Evolutionary conservation across 2,888 invertebrate genomes (phyloP), one percentile per base, ranked within the genome.

Genomic region (Junonia oenone): DNA sequence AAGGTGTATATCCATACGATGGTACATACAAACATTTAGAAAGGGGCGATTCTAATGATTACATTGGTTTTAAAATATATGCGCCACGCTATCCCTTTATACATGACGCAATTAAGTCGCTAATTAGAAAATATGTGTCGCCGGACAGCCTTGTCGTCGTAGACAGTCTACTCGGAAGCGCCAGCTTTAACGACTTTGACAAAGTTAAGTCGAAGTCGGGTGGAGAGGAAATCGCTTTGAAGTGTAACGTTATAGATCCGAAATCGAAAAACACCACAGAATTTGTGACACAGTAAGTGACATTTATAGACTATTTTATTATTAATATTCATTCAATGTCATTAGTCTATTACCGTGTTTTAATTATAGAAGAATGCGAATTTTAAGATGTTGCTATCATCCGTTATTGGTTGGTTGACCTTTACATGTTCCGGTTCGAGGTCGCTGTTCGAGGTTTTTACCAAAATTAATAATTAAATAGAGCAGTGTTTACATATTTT

Each of bases 41-140:
- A 47, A 58, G 63, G 37, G 68, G 68, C 13, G 63, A 67, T 2
- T 74, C 72, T 19, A 80, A 76, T 19, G 72, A 79, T 57, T 86
- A 86, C 31, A 80, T 79, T 17, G 85, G 86, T 4, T 69, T 68
- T 14, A 75, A 67, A 63, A 83, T 68, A 29, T 87, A 89, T 51
- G 88, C 88, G 0, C 74, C 75, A 8, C 71, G 82, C 61, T 89
- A 75, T 62, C 88, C 87, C 0, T 85, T 85, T 59, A 70, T 87
- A 17, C 75, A 84, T 57, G 81, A 76, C 56, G 72, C 82, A 6
- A 85, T 89, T 43, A 77, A 76, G 45, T 70, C 72, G 2, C 63
- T 86, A 40, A 72, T 83, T 1, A 75, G 77, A 13, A 75, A 78
- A 63, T 88, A 85, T 62, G 82, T 86, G 1, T 86, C 87, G 0